These are phyloP conservation scores for Aricia agestis DNA, from an alignment of 1,140 invertebrate genomes.

Conservation along the genomic window DNA sequence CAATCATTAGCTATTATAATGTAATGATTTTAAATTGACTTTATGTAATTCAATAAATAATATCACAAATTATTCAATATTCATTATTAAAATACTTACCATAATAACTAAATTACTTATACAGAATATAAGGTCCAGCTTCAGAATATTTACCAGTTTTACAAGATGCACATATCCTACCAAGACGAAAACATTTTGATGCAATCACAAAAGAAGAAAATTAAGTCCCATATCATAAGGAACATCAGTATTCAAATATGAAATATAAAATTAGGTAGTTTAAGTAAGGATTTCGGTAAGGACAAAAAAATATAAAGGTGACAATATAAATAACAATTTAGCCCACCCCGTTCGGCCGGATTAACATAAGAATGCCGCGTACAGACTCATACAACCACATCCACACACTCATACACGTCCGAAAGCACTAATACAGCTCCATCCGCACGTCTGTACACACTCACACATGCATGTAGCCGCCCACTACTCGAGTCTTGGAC, in stretches of 20 bases:
- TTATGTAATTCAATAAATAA: no score
- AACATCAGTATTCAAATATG: slow-evolving; percentile 6
- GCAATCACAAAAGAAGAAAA: neutral
- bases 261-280: slow-evolving; percentile 16
- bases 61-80: no score
- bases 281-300: neutral
- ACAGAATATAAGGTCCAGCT: no score
- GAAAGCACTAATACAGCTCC: neutral
- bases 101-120: no score
- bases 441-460: neutral
- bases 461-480: slow-evolving; percentile 40
- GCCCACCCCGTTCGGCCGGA: slow-evolving; percentile 72
- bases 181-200: neutral
- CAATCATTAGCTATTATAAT: no score
- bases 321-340: slow-evolving; percentile 76
- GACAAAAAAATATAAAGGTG: slow-evolving; percentile 69
- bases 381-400: neutral
- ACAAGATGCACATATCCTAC: neutral
- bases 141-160: no score
- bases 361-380: slow-evolving; percentile 74
- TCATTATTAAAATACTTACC: no score
- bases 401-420: neutral
- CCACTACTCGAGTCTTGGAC: slow-evolving; percentile 51
- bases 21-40: no score
- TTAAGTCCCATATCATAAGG: neutral